A percentile compares a stretch with the other conserved stretches of the same genome.
phyloP scores from a whole-genome alignment of 2,888 invertebrate species.

The Iselma pallidipennis region DNA sequence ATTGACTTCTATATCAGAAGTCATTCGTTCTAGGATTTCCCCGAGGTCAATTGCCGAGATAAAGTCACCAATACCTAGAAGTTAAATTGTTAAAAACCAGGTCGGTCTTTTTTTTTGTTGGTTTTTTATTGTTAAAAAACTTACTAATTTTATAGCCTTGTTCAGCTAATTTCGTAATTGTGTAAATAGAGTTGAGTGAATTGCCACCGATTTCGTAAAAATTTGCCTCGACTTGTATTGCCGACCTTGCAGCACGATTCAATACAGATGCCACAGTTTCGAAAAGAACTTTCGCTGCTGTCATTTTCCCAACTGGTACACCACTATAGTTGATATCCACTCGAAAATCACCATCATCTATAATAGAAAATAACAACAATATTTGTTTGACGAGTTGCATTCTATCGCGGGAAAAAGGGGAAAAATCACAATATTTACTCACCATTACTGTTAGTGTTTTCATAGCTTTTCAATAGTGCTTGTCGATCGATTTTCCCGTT shows the following conservation, averaged over 20 bases:
- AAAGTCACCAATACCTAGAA: slow-evolving; percentile 75
- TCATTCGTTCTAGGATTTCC: slow-evolving; percentile 68
- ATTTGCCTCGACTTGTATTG: slow-evolving; percentile 67
- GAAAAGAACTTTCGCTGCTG: slow-evolving; percentile 71
- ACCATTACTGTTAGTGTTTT: slow-evolving; percentile 72
- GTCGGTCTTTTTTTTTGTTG: background rate
- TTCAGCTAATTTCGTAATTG: slow-evolving; percentile 75
- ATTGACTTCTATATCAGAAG: slow-evolving; percentile 40
- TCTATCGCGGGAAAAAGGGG: background rate
- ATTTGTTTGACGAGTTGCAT: background rate
- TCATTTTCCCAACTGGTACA: slow-evolving; percentile 62
- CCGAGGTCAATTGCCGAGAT: slow-evolving; percentile 72
- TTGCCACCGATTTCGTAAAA: slow-evolving; percentile 88
- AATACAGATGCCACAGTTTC: slow-evolving; percentile 75
- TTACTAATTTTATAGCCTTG: slow-evolving; percentile 77
- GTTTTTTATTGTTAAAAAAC: slow-evolving; percentile 31
- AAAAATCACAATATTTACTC: slow-evolving; percentile 36
- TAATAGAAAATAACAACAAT: slow-evolving; percentile 19
- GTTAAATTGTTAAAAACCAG: too few relatives aligned
- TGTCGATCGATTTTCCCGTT: slow-evolving; percentile 90
- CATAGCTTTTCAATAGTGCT: slow-evolving; percentile 72
- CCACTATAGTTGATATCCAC: slow-evolving; percentile 70
- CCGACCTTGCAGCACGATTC: slow-evolving; percentile 66
- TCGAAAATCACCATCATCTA: slow-evolving; percentile 61
- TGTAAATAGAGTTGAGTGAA: slow-evolving; percentile 82